phyloP scores from a whole-genome alignment of 2,888 invertebrate species.

The Epiblema foenella region DNA sequence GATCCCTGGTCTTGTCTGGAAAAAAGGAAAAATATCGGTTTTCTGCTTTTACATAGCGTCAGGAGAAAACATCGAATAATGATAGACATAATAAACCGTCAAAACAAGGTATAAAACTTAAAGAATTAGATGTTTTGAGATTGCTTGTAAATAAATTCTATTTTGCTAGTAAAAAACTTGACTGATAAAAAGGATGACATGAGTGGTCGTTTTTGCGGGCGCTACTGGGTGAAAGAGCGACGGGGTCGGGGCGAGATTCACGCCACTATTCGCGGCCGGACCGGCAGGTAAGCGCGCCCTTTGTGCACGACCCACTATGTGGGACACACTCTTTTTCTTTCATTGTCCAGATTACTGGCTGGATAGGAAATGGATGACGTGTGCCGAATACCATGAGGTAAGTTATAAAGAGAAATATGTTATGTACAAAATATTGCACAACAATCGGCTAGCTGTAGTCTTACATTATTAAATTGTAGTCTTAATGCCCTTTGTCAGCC shows the following conservation, averaged over 20 bases:
- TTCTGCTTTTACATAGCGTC: conserved; percentile 26
- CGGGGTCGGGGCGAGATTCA: conserved; percentile 53
- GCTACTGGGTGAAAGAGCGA: conserved; percentile 51
- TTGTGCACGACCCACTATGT: conserved; percentile 59
- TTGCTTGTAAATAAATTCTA: neutral
- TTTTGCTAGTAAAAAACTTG: neutral
- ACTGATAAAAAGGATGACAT: neutral
- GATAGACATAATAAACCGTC: neutral
- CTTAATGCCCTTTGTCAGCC: conserved; percentile 18
- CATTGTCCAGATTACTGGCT: conserved; percentile 66
- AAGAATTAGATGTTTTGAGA: neutral
- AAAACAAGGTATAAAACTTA: neutral
- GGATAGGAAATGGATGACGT: conserved; percentile 69
- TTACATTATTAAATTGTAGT: conserved; percentile 5
- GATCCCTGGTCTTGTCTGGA: conserved; percentile 58
- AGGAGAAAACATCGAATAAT: conserved; percentile 12
- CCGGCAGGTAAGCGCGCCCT: conserved; percentile 58
- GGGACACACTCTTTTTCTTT: conserved; percentile 60
- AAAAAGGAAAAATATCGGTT: conserved; percentile 48
- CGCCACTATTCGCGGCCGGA: conserved; percentile 60
- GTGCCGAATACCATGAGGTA: conserved; percentile 55
- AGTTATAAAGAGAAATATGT: conserved; percentile 36
- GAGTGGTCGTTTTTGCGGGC: conserved; percentile 50
- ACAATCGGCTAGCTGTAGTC: neutral
- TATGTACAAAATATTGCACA: conserved; percentile 6